Base-by-base conservation (phyloP, 2,888 invertebrate species). In the Apamea sordens region DNA sequence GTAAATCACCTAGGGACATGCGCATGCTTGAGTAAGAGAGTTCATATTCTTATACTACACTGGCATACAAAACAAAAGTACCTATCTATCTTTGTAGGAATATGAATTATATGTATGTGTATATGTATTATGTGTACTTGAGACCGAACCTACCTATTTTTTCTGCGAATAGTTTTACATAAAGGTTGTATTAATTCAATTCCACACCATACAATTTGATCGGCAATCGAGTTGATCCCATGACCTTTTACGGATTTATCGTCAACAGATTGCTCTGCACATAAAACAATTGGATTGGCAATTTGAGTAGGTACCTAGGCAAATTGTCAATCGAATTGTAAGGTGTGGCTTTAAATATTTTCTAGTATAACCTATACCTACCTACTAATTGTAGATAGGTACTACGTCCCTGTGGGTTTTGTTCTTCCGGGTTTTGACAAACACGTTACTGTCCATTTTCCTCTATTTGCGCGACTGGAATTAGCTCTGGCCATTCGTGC, bases 1-100 rank as follows among this genome's bases (percentile, higher is more conserved):
- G 79, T 77, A 87, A 77, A 87, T 72, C 74, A 79, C 77, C 85
- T 53, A 59, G 85, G 77, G 88, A 76, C 53, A 41, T 72, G 72
- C 59, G 77, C 76, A 77, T 77, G 82, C 77, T 72, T 80, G 87
- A 84, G 76, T 78, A 59, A 76, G 44, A 84, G 63, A 59, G 75
- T 87, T 85, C 69, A 80, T 78, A 82, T 85, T 82, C 67, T 61
- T 76, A 71, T 47, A 56, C 53, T 65, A 76, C 79, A 71, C 70
- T n/a, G 13, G 65, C 63, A 24, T 50, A 72, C 44, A 72, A 41
- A 73, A 80, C 67, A 69, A 80, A 72, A 72, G 24, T 82, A 47
- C 2, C n/a, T 63, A 44, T 0, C 5, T 41, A 36, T 15, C 5
- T 24, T 2, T 28, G 3, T 67, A 53, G 24, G 24, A 56, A 21